Evolutionary conservation across 2,888 invertebrate genomes (phyloP), one percentile per base, ranked within the genome.

Genomic region (Phengaris alcon): DNA sequence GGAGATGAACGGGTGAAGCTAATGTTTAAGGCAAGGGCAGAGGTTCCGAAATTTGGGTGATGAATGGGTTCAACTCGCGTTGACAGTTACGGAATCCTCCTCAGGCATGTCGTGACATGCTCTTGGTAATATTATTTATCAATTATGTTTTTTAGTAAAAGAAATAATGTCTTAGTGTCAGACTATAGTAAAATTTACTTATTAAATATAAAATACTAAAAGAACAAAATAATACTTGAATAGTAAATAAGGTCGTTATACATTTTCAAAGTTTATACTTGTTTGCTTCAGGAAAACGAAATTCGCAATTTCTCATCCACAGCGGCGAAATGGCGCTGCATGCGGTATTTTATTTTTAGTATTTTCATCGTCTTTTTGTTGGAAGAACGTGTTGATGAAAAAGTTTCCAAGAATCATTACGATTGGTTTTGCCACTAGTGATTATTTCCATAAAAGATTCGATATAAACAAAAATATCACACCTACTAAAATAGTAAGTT

Each of bases 341-440:
- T 70, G 68, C 59, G 74, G 59, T 73, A 74, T 78, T 79, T 78
- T 79, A 79, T 78, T 75, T 77, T 75, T 68, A 68, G 77, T 79
- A 76, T 77, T 77, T 76, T 75, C 74, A 68, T 64, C 10, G 35
- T 22, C 35, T 44, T 13, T 44, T 44, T 64, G 64, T 35, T 64
- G 64, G 9, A 64, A 22, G 22, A 35, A 12, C 35, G 64, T 15
- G 64, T 6, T 64, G 64, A 64, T 64, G 64, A 44, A 64, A 64
- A 35, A 64, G 64, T 35, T 64, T 64, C 35, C 64, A 12, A 35
- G 12, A 13, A 44, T 64, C 64, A 35, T 64, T 12, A 13, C 64
- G 35, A 64, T 13, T 64, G 59, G 9, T 44, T 44, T 35, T 4
- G 35, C 35, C 35, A 35, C 35, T 35, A 35, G 35, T 35, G 35